A percentile compares a stretch with the other conserved stretches of the same genome.
Evolutionary conservation across 1,140 invertebrate genomes (phyloP).

Genomic region (Pachyrhynchus sulphureomaculatus): DNA sequence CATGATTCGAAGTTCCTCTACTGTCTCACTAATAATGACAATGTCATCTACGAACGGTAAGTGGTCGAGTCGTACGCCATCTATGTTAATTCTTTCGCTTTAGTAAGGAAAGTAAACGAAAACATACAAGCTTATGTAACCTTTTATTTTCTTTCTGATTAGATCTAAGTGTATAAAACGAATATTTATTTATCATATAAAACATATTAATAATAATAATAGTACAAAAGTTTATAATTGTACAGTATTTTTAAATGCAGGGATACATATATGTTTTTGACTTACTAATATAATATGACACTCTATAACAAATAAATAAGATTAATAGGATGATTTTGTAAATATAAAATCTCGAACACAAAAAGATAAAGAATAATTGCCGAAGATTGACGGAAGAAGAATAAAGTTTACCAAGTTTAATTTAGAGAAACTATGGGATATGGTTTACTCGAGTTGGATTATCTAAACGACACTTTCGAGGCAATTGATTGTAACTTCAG

Average conservation of each 20-base stretch:
- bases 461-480: too few species aligned
- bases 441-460: too few species aligned
- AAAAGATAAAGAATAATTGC: too few species aligned
- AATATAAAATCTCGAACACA: not conserved
- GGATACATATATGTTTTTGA: not conserved
- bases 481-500: too few species aligned
- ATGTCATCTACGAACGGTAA: too few species aligned
- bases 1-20: too few species aligned
- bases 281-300: not conserved
- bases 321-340: not conserved
- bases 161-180: constrained; percentile 6
- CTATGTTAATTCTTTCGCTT: too few species aligned
- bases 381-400: too few species aligned
- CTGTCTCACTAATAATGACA: too few species aligned
- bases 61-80: too few species aligned
- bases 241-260: constrained; percentile 2
- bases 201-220: not conserved
- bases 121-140: not conserved
- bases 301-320: constrained; percentile 5
- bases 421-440: too few species aligned
- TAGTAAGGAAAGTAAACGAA: not conserved
- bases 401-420: too few species aligned
- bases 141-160: not conserved
- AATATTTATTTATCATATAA: constrained; percentile 3
- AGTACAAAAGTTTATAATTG: constrained; percentile 1